Evolutionary conservation across 2,888 invertebrate species (phyloP), one percentile per base, ranked within the genome.

Genomic region (Liodrosophila aerea): DNA sequence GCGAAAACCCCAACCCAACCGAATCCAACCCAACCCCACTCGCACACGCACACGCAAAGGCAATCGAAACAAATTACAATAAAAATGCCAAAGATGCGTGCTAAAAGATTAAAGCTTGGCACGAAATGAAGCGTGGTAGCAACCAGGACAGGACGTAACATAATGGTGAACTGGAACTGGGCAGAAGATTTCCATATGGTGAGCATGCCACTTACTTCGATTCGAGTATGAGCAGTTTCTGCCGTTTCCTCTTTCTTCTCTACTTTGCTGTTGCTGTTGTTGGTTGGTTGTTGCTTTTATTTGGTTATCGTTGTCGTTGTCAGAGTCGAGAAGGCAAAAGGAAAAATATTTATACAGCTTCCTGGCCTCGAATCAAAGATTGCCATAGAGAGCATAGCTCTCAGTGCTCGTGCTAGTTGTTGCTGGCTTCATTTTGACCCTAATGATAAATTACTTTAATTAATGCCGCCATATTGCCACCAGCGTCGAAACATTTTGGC

Each of bases 391-490:
- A 45, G 16, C 40, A 45, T 18, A 29, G 46, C 43, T 63, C 33
- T 45, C 31, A 13, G 33, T 11, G 27, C 49, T 15, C 16, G 15
- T 33, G n/a, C 30, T 44, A 31, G 8, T 27, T 53, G 47, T 47
- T 33, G 40, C 63, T 63, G 64, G 73, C 70, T 73, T 76, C 70
- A 64, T 45, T 80, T 80, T 82, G 85, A 69, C 81, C 82, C 73
- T 74, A 87, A 87, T 87, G 87, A 87, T 87, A 87, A 87, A 87
- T 87, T 87, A 81, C 86, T 87, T 87, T 87, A 87, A 87, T 87
- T 87, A 87, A 87, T 87, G 82, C 86, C 85, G 73, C 85, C 86
- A 86, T 85, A 86, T 85, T 85, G 85, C 86, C 85, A 64, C 22
- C 66, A 68, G 77, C 53, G 59, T 61, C 50, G 61, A 75, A 59